phyloP scores from a whole-genome alignment of 2,113 vertebrate genomes.

The Rousettus leschenaultii region DNA sequence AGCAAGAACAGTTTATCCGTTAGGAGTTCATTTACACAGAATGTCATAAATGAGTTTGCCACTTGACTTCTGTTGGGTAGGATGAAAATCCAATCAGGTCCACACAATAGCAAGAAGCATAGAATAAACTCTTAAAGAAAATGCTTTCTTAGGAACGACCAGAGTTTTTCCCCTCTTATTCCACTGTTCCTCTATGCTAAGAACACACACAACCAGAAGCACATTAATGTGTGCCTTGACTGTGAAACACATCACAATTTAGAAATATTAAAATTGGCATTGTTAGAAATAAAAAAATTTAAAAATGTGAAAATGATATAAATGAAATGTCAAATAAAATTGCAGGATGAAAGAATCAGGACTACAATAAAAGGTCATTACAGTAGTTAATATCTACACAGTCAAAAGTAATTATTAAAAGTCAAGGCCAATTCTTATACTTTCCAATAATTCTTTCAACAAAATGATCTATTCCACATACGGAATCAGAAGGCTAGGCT shows the following conservation, averaged over 20 bases:
- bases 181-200: background rate
- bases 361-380: background rate
- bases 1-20: constrained; percentile 59
- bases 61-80: constrained; percentile 23
- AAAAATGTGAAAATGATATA: background rate
- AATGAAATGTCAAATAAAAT: constrained; percentile 14
- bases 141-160: background rate
- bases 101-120: background rate
- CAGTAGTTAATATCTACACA: background rate
- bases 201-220: background rate
- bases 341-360: background rate
- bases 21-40: constrained; percentile 54
- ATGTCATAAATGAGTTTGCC: constrained; percentile 59
- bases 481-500: background rate
- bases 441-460: constrained; percentile 18
- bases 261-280: background rate
- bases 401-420: constrained; percentile 15
- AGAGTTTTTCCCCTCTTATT: background rate
- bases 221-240: background rate
- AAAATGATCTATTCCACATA: background rate
- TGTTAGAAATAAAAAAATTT: background rate
- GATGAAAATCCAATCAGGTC: constrained; percentile 8
- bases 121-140: background rate
- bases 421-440: background rate
- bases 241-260: background rate